Evolutionary conservation across 1,140 invertebrate species (phyloP).

Genomic region (Calycopis cecrops): DNA sequence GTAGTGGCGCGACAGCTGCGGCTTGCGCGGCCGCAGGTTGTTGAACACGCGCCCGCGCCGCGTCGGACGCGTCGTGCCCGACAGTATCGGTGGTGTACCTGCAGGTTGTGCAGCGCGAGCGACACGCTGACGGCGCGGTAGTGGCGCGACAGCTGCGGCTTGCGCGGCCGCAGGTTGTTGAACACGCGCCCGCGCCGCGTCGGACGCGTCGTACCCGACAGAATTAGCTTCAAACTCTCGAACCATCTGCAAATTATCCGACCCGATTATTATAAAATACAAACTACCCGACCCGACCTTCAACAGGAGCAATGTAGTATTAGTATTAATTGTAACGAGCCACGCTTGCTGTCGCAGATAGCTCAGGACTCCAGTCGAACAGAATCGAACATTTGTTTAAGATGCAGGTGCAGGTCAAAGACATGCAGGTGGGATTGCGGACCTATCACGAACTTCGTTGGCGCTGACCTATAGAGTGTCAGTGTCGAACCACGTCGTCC

Average conservation of each 20-base stretch:
- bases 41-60: conserved; percentile 91
- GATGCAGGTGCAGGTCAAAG: too few relatives aligned
- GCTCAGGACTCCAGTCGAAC: too few relatives aligned
- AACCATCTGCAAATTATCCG: conserved; percentile 82
- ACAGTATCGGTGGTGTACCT: conserved; percentile 94
- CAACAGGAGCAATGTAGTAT: too few relatives aligned
- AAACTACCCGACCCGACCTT: too few relatives aligned
- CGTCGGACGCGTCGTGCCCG: conserved; percentile 95
- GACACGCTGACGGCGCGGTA: conserved; percentile 92
- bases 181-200: conserved; percentile 93
- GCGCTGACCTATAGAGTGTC: too few relatives aligned
- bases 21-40: conserved; percentile 88
- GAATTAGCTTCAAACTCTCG: conserved; percentile 95
- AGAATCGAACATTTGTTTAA: too few relatives aligned
- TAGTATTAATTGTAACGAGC: too few relatives aligned
- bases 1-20: conserved; percentile 95
- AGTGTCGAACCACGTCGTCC: too few relatives aligned
- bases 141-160: conserved; percentile 94
- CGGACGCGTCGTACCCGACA: conserved; percentile 96
- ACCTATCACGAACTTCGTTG: too few relatives aligned
- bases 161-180: conserved; percentile 86
- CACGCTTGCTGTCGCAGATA: too few relatives aligned
- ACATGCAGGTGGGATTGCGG: too few relatives aligned
- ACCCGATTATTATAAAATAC: too few relatives aligned
- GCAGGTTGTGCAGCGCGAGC: conserved; percentile 91